Conservation (phyloP, 2,888 invertebrate species). For the Notocelia uddmanniana region DNA sequence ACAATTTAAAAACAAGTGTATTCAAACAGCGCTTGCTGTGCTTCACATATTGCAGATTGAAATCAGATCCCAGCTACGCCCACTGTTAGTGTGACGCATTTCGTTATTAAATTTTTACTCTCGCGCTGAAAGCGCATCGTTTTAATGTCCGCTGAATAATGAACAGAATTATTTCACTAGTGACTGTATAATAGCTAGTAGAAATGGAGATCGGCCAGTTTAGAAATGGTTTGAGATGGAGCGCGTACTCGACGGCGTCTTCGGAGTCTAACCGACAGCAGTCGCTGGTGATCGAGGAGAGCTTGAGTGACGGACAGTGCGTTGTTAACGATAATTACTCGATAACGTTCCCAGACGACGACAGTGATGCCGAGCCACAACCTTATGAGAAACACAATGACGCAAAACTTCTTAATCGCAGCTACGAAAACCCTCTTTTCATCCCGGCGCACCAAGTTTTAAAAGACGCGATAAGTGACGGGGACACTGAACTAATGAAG, state of each 20-base stretch:
- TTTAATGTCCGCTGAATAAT: conserved; percentile 55
- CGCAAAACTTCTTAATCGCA: conserved; percentile 64
- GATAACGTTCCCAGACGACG: conserved; percentile 70
- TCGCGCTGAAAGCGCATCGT: conserved; percentile 51
- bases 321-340: conserved; percentile 67
- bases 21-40: conserved; percentile 48
- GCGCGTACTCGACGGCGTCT: conserved; percentile 62
- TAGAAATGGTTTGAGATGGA: conserved; percentile 68
- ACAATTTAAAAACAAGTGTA: conserved; percentile 32
- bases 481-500: conserved; percentile 73
- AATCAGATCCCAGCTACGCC: conserved; percentile 74
- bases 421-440: conserved; percentile 75
- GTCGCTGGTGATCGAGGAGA: conserved; percentile 62
- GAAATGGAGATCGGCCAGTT: conserved; percentile 76
- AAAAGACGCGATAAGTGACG: conserved; percentile 71
- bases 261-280: conserved; percentile 59
- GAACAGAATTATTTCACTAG: conserved; percentile 58
- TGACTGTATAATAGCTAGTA: conserved; percentile 51
- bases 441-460: conserved; percentile 71
- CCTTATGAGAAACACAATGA: conserved; percentile 53
- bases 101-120: conserved; percentile 53
- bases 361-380: conserved; percentile 61
- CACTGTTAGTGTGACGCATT: conserved; percentile 63
- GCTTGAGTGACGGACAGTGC: conserved; percentile 57
- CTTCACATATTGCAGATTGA: conserved; percentile 65